Conservation (phyloP, 2,888 invertebrate species). For the Eurois occulta region DNA sequence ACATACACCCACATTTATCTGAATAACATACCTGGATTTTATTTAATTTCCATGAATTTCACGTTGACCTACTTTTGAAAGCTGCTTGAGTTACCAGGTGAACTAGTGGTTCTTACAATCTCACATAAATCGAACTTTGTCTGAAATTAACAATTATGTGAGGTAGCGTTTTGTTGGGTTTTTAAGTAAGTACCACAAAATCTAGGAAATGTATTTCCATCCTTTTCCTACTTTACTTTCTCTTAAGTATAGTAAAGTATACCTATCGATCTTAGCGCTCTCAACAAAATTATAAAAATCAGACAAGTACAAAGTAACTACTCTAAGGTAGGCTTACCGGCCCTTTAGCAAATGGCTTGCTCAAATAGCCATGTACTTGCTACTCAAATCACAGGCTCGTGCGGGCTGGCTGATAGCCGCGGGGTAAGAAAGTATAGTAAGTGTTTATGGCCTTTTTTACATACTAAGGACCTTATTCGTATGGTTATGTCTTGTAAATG, state of each 20-base stretch:
- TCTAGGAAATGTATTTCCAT: background rate
- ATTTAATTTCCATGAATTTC: slow-evolving; percentile 3
- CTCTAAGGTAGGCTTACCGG: slow-evolving; percentile 35
- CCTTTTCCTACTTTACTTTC: background rate
- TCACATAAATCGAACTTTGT: background rate
- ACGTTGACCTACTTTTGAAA: background rate
- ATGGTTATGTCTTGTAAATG: slow-evolving; percentile 4
- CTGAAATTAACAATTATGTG: background rate
- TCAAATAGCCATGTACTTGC: slow-evolving; percentile 47
- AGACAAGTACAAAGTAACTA: slow-evolving; percentile 12
- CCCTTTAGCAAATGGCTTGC: slow-evolving; percentile 51
- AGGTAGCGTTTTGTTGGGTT: background rate
- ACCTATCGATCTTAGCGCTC: background rate
- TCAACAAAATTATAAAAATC: slow-evolving; percentile 24
- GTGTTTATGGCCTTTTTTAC: slow-evolving; percentile 44
- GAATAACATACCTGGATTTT: background rate
- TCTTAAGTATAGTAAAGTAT: background rate
- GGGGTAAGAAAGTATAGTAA: slow-evolving; percentile 59
- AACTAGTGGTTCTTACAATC: slow-evolving; percentile 8
- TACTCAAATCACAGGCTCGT: slow-evolving; percentile 53
- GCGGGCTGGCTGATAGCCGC: slow-evolving; percentile 33
- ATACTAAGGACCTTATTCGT: slow-evolving; percentile 20
- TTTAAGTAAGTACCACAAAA: background rate
- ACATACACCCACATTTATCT: background rate
- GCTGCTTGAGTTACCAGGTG: background rate